Conservation (phyloP, 2,888 invertebrate species). For the Cloeon dipterum region DNA sequence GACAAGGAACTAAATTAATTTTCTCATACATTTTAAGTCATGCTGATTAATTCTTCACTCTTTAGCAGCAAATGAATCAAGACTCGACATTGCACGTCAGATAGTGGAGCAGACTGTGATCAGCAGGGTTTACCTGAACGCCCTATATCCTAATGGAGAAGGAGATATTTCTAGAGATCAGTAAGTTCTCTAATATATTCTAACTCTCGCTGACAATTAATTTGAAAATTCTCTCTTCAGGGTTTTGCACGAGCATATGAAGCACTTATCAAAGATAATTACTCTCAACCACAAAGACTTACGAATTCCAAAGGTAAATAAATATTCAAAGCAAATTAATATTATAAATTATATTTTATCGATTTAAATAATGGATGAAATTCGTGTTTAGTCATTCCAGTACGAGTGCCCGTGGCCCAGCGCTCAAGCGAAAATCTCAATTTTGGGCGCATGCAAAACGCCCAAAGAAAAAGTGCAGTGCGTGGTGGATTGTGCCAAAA, state of each 20-base stretch:
- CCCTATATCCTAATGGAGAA: conserved; percentile 92
- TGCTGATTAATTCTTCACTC: too few relatives aligned
- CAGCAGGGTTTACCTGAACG: conserved; percentile 73
- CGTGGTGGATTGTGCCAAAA: conserved; percentile 67
- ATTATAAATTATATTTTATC: neutral
- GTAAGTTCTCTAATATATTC: conserved; percentile 24
- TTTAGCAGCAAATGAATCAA: conserved; percentile 41
- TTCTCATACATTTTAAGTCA: too few relatives aligned
- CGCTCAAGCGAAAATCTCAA: conserved; percentile 71
- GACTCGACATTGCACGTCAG: conserved; percentile 50
- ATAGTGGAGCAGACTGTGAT: conserved; percentile 82
- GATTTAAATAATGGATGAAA: neutral
- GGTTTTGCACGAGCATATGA: conserved; percentile 71
- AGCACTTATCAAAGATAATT: conserved; percentile 48
- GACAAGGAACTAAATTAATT: too few relatives aligned
- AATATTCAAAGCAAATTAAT: neutral
- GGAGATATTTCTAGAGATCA: conserved; percentile 81
- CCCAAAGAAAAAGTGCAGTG: conserved; percentile 70
- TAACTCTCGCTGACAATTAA: neutral
- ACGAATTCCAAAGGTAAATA: conserved; percentile 40
- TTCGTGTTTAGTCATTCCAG: conserved; percentile 31
- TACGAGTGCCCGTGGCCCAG: conserved; percentile 92
- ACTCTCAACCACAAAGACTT: conserved; percentile 61
- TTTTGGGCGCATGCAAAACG: conserved; percentile 76
- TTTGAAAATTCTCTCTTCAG: too few relatives aligned